Evolutionary conservation across 2,113 vertebrate species (phyloP).

Genomic region (Pao palembangensis): DNA sequence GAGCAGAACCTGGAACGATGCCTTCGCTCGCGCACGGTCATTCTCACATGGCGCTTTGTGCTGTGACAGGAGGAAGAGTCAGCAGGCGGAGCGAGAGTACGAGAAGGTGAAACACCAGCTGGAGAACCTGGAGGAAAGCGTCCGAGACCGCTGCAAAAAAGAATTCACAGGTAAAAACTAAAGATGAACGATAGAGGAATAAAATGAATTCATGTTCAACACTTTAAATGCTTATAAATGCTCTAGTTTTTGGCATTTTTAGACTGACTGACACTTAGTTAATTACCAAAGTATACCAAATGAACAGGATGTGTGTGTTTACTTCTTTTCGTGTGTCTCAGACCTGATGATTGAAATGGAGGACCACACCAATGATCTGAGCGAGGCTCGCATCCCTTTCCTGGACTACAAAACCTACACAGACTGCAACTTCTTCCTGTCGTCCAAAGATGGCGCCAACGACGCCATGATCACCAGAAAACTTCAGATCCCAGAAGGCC

Average conservation of each 20-base stretch:
- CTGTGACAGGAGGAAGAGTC: slow-evolving; percentile 86
- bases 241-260: too few species aligned
- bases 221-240: too few species aligned
- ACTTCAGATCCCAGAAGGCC: slow-evolving; percentile 85
- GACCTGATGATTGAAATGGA: slow-evolving; percentile 99
- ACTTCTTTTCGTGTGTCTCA: slow-evolving; percentile 48
- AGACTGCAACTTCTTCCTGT: slow-evolving; percentile 92
- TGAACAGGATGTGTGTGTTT: too few species aligned
- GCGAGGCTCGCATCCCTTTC: slow-evolving; percentile 90
- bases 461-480: slow-evolving; percentile 90
- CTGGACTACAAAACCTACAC: slow-evolving; percentile 95
- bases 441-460: slow-evolving; percentile 87
- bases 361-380: slow-evolving; percentile 91
- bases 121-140: slow-evolving; percentile 92
- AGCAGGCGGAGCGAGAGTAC: slow-evolving; percentile 93
- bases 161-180: slow-evolving; percentile 87
- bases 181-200: too few species aligned
- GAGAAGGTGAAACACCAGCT: slow-evolving; percentile 95
- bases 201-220: too few species aligned
- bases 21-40: not conserved
- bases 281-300: too few species aligned
- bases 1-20: not conserved
- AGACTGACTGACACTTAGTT: too few species aligned
- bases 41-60: not conserved
- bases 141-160: slow-evolving; percentile 95